Evolutionary conservation across 2,797 vertebrate genomes (phyloP), one percentile per base, ranked within the genome.

Genomic region (Sardinella longiceps): DNA sequence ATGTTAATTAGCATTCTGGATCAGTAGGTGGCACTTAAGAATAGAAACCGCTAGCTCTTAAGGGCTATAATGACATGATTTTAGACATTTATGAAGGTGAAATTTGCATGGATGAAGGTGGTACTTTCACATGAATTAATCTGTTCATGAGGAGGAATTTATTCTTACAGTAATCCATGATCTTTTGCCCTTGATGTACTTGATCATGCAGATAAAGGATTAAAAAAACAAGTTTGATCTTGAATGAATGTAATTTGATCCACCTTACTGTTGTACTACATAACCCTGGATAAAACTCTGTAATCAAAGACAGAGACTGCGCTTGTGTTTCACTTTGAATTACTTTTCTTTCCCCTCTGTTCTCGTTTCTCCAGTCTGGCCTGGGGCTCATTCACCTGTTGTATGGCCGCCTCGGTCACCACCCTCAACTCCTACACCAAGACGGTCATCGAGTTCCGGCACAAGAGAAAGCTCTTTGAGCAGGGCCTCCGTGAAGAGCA

Each of bases 351-450:
- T 33, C 11, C 14, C 14, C 18, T 7, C 15, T 70, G 63, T 5
- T 15, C 3, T 66, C 14, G 28, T 37, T 33, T 7, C 70, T 20
- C 50, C 94, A 99, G 97, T 86, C 94, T 99, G 95, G 98, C 98
- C 0, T 99, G 98, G 98, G 97, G 97, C 30, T 98, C 98, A 81
- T 99, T 99, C 90, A 99, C 97, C 87, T 99, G 97, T 93, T 99
- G 98, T 94, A 99, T 98, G 98, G 97, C 97, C 0, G 97, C 98
- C 85, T 99, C 98, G 0, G 97, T 99, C 92, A 98, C 97, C 91
- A 99, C 98, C n/a, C 95, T 99, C 90, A 99, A 99, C 96, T 99
- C 98, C 88, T 99, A 99, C 93, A 99, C 98, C 87, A 99, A 98
- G 95, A 99, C 97, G 5, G 97, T 98, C 89, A 97, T 99, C 58